Evolutionary conservation across 2,113 vertebrate species (phyloP).

Genomic region (Axis porcinus): DNA sequence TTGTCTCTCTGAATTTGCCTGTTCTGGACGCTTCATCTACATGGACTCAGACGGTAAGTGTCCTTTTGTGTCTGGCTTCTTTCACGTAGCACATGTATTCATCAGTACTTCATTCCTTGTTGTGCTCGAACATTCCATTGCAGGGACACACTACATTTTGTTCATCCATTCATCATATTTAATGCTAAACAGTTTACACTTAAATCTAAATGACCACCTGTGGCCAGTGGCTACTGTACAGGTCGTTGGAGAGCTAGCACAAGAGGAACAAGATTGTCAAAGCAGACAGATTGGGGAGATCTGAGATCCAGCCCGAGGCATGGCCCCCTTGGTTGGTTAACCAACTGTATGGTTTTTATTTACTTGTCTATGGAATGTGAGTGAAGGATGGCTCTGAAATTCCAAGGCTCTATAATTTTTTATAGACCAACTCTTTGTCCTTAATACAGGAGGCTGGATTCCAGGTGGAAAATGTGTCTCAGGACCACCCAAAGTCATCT

Average conservation of each 20-base stretch:
- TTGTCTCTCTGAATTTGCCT: neutral
- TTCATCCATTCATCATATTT: neutral
- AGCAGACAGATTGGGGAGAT: neutral
- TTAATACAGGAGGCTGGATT: neutral
- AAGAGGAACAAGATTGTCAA: neutral
- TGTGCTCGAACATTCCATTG: neutral
- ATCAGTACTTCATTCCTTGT: neutral
- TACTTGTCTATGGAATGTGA: neutral
- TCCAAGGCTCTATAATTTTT: neutral
- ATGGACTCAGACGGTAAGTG: neutral
- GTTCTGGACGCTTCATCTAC: neutral
- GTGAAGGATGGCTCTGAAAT: neutral
- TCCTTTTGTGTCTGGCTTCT: neutral
- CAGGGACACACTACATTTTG: neutral
- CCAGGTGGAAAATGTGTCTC: neutral
- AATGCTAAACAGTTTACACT: neutral
- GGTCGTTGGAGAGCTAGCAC: neutral
- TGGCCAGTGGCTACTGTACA: neutral
- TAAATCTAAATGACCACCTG: neutral
- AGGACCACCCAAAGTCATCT: neutral
- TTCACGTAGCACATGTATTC: too few relatives aligned
- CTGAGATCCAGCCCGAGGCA: neutral
- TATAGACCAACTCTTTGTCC: neutral
- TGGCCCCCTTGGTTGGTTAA: neutral
- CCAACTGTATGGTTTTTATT: neutral